phyloP scores from a whole-genome alignment of 2,797 vertebrate genomes.

The Sphenodon punctatus region DNA sequence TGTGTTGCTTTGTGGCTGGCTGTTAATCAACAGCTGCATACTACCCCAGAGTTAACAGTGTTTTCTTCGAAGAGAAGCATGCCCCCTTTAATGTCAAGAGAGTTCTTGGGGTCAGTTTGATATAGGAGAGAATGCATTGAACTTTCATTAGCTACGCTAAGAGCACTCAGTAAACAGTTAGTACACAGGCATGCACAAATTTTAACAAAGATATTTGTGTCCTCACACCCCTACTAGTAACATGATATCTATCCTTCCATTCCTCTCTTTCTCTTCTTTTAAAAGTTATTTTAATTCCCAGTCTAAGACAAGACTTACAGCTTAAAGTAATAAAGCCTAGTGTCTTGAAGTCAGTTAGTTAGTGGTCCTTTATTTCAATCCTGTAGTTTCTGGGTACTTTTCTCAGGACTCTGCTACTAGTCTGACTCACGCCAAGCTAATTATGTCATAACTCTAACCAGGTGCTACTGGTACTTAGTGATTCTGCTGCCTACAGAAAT shows the following conservation, averaged over 20 bases:
- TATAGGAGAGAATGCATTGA: background rate
- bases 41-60: background rate
- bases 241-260: rapidly evolving
- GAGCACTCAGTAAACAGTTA: background rate
- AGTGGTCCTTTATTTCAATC: background rate
- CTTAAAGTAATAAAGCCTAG: background rate
- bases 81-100: background rate
- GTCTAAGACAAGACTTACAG: background rate
- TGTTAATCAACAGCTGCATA: background rate
- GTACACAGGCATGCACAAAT: background rate
- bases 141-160: too few relatives aligned
- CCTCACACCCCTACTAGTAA: rapidly evolving
- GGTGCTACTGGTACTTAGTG: background rate
- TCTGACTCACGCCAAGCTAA: background rate
- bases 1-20: too few relatives aligned
- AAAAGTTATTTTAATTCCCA: too few relatives aligned
- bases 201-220: background rate
- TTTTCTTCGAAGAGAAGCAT: background rate
- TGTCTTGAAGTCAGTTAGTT: too few relatives aligned
- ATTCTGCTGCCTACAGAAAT: background rate
- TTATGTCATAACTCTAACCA: background rate
- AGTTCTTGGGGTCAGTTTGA: background rate
- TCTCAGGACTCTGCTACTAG: background rate
- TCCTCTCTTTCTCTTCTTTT: background rate
- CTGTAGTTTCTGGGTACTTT: background rate